These are phyloP conservation scores for Pyrocephalus nanus DNA, from an alignment of 2,797 vertebrate species.

Conservation along the genomic window DNA sequence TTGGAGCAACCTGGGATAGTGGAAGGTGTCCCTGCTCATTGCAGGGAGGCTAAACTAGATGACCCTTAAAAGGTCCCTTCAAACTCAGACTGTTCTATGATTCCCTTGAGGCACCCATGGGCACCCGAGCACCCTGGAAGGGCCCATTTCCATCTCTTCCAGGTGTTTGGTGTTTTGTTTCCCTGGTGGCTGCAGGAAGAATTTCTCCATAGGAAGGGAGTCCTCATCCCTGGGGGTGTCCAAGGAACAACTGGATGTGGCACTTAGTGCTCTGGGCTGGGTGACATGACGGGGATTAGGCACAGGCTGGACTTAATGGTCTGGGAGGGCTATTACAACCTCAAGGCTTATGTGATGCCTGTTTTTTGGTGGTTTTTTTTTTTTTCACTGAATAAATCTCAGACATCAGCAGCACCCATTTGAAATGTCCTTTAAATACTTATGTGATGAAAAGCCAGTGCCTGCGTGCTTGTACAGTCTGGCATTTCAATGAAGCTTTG, in stretches of 20 bases:
- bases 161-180: neutral
- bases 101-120: neutral
- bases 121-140: neutral
- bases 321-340: neutral
- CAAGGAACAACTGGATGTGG: neutral
- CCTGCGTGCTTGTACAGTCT: neutral
- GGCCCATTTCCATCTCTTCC: neutral
- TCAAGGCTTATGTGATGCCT: neutral
- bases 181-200: neutral
- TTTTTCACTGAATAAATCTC: neutral
- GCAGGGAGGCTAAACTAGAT: neutral
- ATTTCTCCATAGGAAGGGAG: neutral
- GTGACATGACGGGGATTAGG: fast-evolving
- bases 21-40: neutral
- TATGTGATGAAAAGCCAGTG: neutral
- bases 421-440: neutral
- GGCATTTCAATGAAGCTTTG: neutral
- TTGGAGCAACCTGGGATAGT: neutral
- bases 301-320: fast-evolving
- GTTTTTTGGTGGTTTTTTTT: neutral
- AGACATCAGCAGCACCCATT: neutral
- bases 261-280: neutral
- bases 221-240: neutral
- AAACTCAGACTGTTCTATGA: too few relatives aligned
- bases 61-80: neutral